phyloP scores from a whole-genome alignment of 2,888 invertebrate genomes.

The Leptopilina drosophilae region DNA sequence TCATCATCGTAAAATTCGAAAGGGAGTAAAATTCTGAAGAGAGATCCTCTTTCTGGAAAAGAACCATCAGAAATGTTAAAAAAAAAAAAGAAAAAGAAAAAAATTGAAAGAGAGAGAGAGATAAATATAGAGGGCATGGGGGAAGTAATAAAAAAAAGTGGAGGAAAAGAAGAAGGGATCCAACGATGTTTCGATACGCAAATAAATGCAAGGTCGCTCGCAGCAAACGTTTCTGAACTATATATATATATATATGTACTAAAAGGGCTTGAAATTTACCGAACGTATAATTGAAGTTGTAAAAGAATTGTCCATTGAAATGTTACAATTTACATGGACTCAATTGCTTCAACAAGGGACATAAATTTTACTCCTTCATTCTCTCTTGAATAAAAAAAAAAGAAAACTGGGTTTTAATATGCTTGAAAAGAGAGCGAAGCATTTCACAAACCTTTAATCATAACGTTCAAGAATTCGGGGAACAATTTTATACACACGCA shows the following conservation, averaged over 20 bases:
- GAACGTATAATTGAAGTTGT: conserved; percentile 57
- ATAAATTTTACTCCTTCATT: background rate
- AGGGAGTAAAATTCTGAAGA: background rate
- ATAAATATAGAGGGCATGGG: conserved; percentile 1
- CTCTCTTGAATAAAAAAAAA: background rate
- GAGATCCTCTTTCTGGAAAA: background rate
- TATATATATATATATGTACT: conserved; percentile 47
- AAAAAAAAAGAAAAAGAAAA: no score
- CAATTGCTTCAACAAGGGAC: background rate
- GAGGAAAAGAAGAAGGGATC: conserved; percentile 43
- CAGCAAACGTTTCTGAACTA: conserved; percentile 62
- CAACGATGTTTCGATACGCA: conserved; percentile 67
- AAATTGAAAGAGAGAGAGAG: background rate
- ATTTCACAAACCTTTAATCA: no score
- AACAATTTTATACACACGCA: no score
- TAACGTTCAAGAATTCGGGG: no score
- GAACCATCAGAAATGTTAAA: background rate
- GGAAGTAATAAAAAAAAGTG: conserved; percentile 24
- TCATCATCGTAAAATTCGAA: background rate
- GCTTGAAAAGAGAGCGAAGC: background rate
- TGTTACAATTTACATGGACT: background rate
- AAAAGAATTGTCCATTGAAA: conserved; percentile 14
- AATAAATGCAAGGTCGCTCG: conserved; percentile 71
- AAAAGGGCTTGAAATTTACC: conserved; percentile 60
- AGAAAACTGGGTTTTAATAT: background rate